Base-by-base conservation (phyloP, 2,888 invertebrate genomes). In the Oeneis ivallda region DNA sequence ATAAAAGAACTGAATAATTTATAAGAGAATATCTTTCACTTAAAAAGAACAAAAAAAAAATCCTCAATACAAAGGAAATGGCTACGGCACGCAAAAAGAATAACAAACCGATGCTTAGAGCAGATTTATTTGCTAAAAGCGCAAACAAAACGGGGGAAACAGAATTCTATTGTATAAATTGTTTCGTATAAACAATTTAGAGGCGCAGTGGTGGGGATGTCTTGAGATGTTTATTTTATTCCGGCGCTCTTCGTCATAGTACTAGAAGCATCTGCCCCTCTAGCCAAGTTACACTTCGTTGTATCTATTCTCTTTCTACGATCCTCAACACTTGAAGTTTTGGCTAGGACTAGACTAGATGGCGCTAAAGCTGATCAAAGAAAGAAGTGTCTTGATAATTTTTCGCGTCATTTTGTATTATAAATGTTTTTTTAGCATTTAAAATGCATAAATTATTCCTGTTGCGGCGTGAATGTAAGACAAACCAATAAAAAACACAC, bases 151-250 rank as follows among this genome's bases (percentile, higher is more conserved):
- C 47, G 53, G 62, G 54, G 62, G 59, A 63, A 59, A 66, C 66
- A 56, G 59, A 34, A 63, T 59, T 66, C 63, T 66, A 66, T 66
- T 62, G 52, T 68, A 61, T 65, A 62, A 68, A 68, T 69, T 68
- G 70, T 66, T 63, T 59, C 63, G 63, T 62, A 66, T 68, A 71
- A 72, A 71, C 70, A 72, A 69, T 71, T 71, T 68, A 69, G 66
- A 65, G 45, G 69, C 69, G 66, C 65, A 65, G 65, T 66, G 67
- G 66, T 69, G 69, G 68, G 67, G 61, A 64, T 66, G 65, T 67
- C 68, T 67, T 62, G 57, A 67, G 69, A 68, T 69, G 69, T 72
- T 70, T 72, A 71, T 72, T 71, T 70, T 70, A 65, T 62, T 62
- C 45, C 37, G 49, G 43, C 54, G 58, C 62, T 43, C 60, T 68